Conservation (phyloP, 1,140 invertebrate species). For the Atta texana region DNA sequence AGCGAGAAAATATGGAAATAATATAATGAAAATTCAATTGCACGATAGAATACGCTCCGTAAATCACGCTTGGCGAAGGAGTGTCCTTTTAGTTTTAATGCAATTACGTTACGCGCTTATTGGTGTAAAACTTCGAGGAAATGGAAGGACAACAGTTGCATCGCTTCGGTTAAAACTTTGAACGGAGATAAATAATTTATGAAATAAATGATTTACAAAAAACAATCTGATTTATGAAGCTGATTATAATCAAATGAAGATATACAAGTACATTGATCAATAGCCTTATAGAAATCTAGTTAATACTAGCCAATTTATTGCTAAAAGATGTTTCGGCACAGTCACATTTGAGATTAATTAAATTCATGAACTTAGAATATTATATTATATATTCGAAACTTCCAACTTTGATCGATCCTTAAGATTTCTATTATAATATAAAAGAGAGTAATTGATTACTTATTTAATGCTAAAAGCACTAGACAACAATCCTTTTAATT, state of each 20-base stretch:
- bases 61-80: neutral
- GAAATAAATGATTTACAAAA: neutral
- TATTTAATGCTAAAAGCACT: no score
- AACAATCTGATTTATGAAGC: neutral
- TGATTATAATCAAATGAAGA: neutral
- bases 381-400: no score
- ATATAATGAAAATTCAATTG: conserved; percentile 8
- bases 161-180: neutral
- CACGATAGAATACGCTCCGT: neutral
- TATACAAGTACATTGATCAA: neutral
- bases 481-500: no score
- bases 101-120: neutral
- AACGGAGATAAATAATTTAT: neutral
- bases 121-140: neutral
- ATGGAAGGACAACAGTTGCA: neutral
- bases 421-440: no score
- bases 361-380: no score
- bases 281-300: no score
- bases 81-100: neutral
- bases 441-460: no score
- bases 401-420: no score
- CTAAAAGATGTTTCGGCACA: no score
- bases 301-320: no score
- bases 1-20: neutral
- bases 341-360: no score